Base-by-base conservation (phyloP, 2,113 vertebrate genomes). In the Sporophila hypoxantha region DNA sequence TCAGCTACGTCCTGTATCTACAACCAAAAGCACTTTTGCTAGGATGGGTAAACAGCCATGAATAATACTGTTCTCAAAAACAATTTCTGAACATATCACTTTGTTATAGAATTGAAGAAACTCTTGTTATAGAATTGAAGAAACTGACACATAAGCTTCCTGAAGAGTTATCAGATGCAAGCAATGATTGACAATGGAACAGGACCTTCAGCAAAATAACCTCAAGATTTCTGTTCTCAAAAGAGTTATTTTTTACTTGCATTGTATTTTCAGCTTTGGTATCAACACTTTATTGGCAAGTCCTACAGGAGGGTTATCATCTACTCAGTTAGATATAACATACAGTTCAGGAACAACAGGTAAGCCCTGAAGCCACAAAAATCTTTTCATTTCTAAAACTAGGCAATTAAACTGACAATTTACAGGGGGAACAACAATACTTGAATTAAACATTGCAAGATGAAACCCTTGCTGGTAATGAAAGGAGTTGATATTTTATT, bases 391-490 rank as follows among this genome's bases (percentile, higher is more conserved):
- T 94, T 94, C 85, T 76, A 76, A 91, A 89, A 73, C 47, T 74
- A 94, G 80, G 67, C 87, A 93, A 92, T 92, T 94, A 89, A 94
- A 90, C 64, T 26, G 64, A 83, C n/a, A 84, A 83, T 66, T 88
- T 91, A 88, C 60, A 89, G 52, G 10, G 53, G 56, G 20, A 93
- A 83, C 42, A 2, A 39, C 46, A 86, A 75, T 32, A 91, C 44
- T 11, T 93, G 94, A 95, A 94, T 95, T 88, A 92, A 92, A 92
- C 88, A 90, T 69, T 93, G 92, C 91, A 95, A 93, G 85, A 93
- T 86, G 80, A 94, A 93, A 93, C 85, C 74, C 76, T 89, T 85
- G 66, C 85, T 91, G 52, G 47, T 74, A 85, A 76, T 81, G 69
- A 93, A 85, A 91, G 29, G 41, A 56, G 44, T 5, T 90, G 71